Percentiles rank a stretch among this genome's conserved stretches.
phyloP scores from a whole-genome alignment of 2,113 vertebrate genomes.

The Channa maculata region DNA sequence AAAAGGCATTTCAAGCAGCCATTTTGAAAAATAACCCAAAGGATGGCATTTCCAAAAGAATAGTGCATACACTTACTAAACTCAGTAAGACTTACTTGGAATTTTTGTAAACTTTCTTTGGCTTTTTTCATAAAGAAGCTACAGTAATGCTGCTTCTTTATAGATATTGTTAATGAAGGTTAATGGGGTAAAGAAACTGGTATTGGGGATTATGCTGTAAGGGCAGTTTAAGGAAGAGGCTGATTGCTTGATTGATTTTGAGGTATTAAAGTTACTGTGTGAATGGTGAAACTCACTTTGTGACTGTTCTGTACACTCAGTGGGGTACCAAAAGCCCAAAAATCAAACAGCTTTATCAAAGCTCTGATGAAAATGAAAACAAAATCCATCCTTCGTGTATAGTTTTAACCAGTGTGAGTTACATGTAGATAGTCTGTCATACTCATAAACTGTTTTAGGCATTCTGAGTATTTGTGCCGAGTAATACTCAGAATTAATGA shows the following conservation, averaged over 20 bases:
- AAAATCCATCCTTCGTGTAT: background rate
- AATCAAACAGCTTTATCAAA: slow-evolving; percentile 38
- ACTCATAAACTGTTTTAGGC: slow-evolving; percentile 9
- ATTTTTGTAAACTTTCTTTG: slow-evolving; percentile 72
- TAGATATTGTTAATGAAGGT: slow-evolving; percentile 28
- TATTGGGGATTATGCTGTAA: slow-evolving; percentile 7
- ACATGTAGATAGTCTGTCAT: slow-evolving; percentile 19
- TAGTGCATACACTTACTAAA: slow-evolving; percentile 15
- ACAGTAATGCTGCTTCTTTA: slow-evolving; percentile 21
- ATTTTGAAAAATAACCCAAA: slow-evolving; percentile 28
- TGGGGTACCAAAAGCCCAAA: slow-evolving; percentile 34
- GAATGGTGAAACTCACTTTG: slow-evolving; percentile 33
- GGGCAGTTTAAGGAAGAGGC: slow-evolving; percentile 34
- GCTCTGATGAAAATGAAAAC: slow-evolving; percentile 32
- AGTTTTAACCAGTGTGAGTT: background rate
- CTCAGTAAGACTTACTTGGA: slow-evolving; percentile 32
- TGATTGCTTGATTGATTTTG: slow-evolving; percentile 54
- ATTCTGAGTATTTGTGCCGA: slow-evolving; percentile 40
- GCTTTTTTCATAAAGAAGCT: slow-evolving; percentile 64
- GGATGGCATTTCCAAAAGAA: slow-evolving; percentile 23
- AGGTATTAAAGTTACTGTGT: slow-evolving; percentile 59
- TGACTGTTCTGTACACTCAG: slow-evolving; percentile 6
- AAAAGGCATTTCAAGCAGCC: slow-evolving; percentile 21
- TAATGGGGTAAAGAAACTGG: background rate
- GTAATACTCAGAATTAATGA: slow-evolving; percentile 35